Evolutionary conservation across 2,888 invertebrate genomes (phyloP).

Genomic region (Drosophila austrosaltans): DNA sequence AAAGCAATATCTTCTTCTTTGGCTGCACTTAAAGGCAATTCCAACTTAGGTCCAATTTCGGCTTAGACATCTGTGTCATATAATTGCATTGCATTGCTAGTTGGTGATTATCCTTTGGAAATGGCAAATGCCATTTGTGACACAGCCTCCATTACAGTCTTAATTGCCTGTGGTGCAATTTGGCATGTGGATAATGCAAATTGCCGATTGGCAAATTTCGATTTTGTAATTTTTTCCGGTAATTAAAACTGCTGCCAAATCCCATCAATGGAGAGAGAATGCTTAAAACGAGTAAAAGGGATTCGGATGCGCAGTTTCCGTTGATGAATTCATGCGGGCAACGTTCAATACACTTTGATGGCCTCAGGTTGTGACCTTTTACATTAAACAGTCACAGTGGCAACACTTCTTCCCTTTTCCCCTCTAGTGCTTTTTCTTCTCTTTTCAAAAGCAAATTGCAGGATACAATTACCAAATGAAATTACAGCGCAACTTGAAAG

Average conservation of each 20-base stretch:
- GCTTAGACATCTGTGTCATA: neutral
- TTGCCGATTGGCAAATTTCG: neutral
- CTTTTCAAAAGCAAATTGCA: conserved; percentile 39
- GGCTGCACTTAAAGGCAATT: too few species aligned
- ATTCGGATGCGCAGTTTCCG: conserved; percentile 24
- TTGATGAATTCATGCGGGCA: conserved; percentile 7
- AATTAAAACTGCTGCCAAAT: conserved; percentile 14
- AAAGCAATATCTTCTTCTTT: too few species aligned
- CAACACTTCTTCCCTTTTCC: neutral
- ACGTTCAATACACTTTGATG: conserved; percentile 27
- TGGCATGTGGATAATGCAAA: neutral
- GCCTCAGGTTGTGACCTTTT: conserved; percentile 42
- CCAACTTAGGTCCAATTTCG: too few species aligned
- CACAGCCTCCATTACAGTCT: neutral
- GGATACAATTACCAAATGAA: conserved; percentile 56
- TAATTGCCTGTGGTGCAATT: neutral
- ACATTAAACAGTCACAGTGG: conserved; percentile 29
- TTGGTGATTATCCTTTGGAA: neutral
- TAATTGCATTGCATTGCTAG: neutral
- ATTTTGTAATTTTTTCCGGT: conserved; percentile 1
- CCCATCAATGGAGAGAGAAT: neutral
- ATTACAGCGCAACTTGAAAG: conserved; percentile 54
- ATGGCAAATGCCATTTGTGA: too few species aligned
- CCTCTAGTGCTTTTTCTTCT: conserved; percentile 20
- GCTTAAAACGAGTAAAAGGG: neutral